These are phyloP conservation scores for Eulemur coronatus DNA, from an alignment of 2,797 vertebrate species.

Conservation along the genomic window DNA sequence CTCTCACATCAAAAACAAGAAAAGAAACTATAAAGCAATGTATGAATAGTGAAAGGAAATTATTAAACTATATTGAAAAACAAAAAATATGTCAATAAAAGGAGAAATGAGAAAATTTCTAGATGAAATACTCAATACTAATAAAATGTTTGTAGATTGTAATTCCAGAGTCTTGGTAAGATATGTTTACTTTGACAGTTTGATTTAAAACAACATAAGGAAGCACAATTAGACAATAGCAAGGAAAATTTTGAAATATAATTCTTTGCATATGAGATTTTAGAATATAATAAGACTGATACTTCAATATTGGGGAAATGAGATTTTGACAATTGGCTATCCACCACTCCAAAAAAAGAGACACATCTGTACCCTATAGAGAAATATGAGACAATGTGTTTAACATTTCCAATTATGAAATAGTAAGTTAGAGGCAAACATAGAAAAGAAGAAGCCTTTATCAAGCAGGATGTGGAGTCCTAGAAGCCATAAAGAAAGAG, in stretches of 20 bases:
- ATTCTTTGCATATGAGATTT: slow-evolving; percentile 22
- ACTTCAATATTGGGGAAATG: neutral
- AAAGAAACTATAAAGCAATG: neutral
- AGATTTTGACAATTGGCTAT: neutral
- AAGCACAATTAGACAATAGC: neutral
- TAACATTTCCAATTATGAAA: neutral
- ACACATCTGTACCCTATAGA: neutral
- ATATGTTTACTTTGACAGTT: neutral
- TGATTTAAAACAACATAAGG: neutral
- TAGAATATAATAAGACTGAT: neutral
- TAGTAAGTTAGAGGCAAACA: neutral
- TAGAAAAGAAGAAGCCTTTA: neutral
- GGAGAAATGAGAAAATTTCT: neutral
- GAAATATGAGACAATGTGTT: neutral
- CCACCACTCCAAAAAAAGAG: neutral
- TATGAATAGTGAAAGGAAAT: neutral
- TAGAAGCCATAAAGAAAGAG: neutral
- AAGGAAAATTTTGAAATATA: neutral
- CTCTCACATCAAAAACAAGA: neutral
- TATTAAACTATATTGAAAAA: neutral
- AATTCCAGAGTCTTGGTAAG: neutral
- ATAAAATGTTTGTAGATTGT: slow-evolving; percentile 36
- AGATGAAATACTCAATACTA: neutral
- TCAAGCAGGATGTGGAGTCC: neutral
- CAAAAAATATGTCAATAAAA: neutral